These are phyloP conservation scores for Labeo rohita DNA, from an alignment of 2,113 vertebrate genomes.

Conservation along the genomic window DNA sequence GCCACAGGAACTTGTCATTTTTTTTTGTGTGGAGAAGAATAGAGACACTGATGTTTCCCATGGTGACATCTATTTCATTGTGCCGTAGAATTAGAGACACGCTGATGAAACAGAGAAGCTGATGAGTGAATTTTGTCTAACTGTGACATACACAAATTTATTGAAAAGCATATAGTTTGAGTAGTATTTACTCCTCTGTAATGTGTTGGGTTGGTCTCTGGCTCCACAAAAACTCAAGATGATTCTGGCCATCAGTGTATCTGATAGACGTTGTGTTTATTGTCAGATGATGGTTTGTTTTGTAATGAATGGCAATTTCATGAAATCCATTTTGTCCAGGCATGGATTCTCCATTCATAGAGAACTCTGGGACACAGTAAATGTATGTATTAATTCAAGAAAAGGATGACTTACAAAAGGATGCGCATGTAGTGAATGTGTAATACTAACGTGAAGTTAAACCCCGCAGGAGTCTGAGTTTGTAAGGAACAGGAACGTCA, in stretches of 20 bases:
- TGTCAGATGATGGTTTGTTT: conserved; percentile 39
- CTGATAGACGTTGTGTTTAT: conserved; percentile 38
- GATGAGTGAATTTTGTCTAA: neutral
- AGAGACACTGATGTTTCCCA: conserved; percentile 53
- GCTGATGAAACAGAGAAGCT: conserved; percentile 48
- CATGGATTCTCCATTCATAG: conserved; percentile 67
- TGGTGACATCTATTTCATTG: conserved; percentile 62
- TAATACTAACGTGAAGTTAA: conserved; percentile 58
- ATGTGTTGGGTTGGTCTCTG: neutral
- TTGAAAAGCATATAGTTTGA: neutral
- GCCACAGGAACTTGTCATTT: conserved; percentile 64
- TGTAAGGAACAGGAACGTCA: conserved; percentile 46
- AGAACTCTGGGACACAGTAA: conserved; percentile 58
- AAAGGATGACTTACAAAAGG: neutral
- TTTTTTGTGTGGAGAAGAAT: conserved; percentile 61
- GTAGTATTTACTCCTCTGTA: conserved; percentile 31
- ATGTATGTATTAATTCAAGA: neutral
- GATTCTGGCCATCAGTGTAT: conserved; percentile 32
- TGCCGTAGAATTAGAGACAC: conserved; percentile 51
- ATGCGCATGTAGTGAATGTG: neutral
- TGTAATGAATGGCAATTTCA: conserved; percentile 61
- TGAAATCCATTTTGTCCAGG: conserved; percentile 59
- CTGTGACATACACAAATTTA: neutral
- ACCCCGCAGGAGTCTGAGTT: conserved; percentile 65
- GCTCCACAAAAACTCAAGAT: neutral